Evolutionary conservation across 1,140 invertebrate genomes (phyloP).

Genomic region (Drosophila triauraria): DNA sequence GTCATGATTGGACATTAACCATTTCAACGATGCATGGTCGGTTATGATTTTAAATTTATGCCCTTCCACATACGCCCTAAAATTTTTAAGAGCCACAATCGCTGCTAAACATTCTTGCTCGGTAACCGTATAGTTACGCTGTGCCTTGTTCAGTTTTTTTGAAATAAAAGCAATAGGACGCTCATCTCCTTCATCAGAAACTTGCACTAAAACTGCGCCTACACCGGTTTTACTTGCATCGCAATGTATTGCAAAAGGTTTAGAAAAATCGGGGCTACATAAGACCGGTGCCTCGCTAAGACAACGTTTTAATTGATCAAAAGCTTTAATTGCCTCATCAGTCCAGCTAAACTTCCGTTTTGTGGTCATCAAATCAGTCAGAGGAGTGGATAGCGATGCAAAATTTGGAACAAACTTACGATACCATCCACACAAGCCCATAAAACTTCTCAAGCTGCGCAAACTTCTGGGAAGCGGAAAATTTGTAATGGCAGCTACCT

Average conservation of each 20-base stretch:
- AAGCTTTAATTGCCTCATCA: background rate
- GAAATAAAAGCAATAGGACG: background rate
- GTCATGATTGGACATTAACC: too few species aligned
- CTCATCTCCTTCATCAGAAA: background rate
- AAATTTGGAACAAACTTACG: too few species aligned
- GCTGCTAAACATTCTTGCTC: background rate
- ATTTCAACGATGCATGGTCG: too few species aligned
- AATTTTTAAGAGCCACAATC: background rate
- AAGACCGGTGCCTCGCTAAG: background rate
- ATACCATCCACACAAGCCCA: too few species aligned
- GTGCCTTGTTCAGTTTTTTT: background rate
- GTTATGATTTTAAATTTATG: too few species aligned
- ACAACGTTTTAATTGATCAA: background rate
- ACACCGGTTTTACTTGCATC: background rate
- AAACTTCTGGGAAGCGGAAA: too few species aligned
- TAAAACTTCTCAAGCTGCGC: too few species aligned
- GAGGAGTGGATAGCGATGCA: too few species aligned
- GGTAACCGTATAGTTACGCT: background rate
- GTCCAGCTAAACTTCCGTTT: background rate
- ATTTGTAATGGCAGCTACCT: too few species aligned
- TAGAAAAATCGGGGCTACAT: background rate
- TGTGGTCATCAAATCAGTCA: too few species aligned
- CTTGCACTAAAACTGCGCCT: background rate
- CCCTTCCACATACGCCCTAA: constrained; percentile 2
- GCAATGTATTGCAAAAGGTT: background rate